Conservation (phyloP, 2,113 vertebrate species). For the Haemorhous mexicanus region DNA sequence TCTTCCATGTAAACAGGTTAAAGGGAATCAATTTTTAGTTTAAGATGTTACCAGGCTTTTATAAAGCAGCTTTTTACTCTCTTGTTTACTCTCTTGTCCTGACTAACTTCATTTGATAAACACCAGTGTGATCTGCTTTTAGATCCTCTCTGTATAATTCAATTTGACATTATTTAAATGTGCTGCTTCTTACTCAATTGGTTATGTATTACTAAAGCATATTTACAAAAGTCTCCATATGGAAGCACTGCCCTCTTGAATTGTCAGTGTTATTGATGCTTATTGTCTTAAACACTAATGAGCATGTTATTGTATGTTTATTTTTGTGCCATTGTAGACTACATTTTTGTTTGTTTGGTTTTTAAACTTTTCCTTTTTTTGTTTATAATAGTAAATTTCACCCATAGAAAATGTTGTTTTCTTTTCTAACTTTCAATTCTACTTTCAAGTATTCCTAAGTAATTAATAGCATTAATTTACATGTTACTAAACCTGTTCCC, state of each 20-base stretch:
- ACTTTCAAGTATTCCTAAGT: not conserved
- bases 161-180: not conserved
- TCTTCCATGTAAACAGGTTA: not conserved
- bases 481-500: not conserved
- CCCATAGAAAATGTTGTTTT: not conserved
- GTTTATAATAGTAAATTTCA: not conserved
- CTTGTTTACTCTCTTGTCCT: not conserved
- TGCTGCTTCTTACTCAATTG: not conserved
- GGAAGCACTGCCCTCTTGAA: not conserved
- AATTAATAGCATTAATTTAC: not conserved
- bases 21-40: not conserved
- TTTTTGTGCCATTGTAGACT: constrained; percentile 37
- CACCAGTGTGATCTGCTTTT: not conserved
- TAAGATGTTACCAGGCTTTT: not conserved
- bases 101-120: not conserved
- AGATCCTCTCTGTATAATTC: not conserved
- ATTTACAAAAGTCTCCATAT: not conserved
- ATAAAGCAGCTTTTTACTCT: not conserved
- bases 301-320: constrained; percentile 22
- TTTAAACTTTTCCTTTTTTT: not conserved
- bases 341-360: not conserved
- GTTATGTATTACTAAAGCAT: constrained; percentile 21
- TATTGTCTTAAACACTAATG: constrained; percentile 53
- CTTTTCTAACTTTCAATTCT: not conserved
- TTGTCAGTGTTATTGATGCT: constrained; percentile 70